Conservation (phyloP, 2,113 vertebrate species). For the Rana temporaria region DNA sequence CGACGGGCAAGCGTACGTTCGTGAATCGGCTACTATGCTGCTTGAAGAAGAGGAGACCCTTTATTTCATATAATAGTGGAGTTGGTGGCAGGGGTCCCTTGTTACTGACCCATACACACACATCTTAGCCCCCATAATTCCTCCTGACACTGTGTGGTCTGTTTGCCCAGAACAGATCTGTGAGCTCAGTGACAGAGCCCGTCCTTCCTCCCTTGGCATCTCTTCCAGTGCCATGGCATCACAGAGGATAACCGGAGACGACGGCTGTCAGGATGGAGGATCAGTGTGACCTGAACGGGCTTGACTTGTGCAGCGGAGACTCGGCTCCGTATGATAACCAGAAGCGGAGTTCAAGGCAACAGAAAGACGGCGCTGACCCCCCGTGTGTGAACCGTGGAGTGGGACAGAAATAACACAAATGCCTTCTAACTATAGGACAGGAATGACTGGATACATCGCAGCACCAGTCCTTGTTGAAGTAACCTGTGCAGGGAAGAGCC, state of each 20-base stretch:
- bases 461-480: too few species aligned
- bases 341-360: not conserved
- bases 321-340: not conserved
- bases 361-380: not conserved
- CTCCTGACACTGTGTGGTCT: not conserved
- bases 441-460: not conserved
- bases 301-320: not conserved
- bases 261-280: conserved; percentile 13
- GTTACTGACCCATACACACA: too few species aligned
- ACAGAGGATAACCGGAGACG: conserved; percentile 3
- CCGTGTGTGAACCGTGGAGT: not conserved
- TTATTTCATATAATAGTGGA: too few species aligned
- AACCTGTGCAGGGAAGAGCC: too few species aligned
- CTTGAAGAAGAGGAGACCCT: too few species aligned
- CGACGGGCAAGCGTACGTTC: too few species aligned
- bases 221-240: not conserved
- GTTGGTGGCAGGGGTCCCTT: not conserved
- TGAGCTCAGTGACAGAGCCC: not conserved
- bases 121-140: not conserved
- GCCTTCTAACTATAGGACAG: conserved; percentile 1
- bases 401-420: not conserved
- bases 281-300: conserved; percentile 12
- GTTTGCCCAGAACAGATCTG: not conserved
- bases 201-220: not conserved
- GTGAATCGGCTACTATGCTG: too few species aligned